phyloP scores from a whole-genome alignment of 2,888 invertebrate genomes.

The Volucella inanis region DNA sequence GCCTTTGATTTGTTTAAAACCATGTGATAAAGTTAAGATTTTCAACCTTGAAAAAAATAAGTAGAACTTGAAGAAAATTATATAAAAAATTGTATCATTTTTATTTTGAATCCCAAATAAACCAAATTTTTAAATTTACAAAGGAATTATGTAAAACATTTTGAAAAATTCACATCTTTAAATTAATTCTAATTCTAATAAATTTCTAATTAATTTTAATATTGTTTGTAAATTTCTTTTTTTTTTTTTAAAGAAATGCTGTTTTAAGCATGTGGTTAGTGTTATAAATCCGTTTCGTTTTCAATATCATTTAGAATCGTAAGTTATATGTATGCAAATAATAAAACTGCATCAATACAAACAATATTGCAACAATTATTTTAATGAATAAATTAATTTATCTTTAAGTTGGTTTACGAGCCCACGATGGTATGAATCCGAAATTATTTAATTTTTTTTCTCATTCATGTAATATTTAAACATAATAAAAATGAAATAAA shows the following conservation, averaged over 20 bases:
- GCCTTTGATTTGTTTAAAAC: conserved; percentile 39
- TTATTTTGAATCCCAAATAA: conserved; percentile 33
- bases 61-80: conserved; percentile 8
- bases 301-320: conserved; percentile 38
- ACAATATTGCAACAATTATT: conserved; percentile 26
- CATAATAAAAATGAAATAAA: conserved; percentile 40
- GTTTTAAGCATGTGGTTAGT: conserved; percentile 72
- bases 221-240: conserved; percentile 49
- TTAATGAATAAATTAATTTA: conserved; percentile 32
- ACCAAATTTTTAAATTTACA: conserved; percentile 30
- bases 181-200: too few species aligned
- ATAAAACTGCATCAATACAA: conserved; percentile 20
- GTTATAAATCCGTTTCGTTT: conserved; percentile 29
- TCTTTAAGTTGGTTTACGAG: conserved; percentile 2
- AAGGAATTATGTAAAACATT: conserved; percentile 8
- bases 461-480: conserved; percentile 45
- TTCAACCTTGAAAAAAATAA: conserved; percentile 19
- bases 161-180: conserved; percentile 29
- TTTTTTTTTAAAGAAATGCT: conserved; percentile 52
- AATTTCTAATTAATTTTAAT: conserved; percentile 34
- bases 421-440: conserved; percentile 5
- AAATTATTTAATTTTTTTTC: conserved; percentile 40
- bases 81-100: conserved; percentile 10
- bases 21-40: conserved; percentile 58
- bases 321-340: conserved; percentile 26